A percentile compares a stretch with the other conserved stretches of the same genome.
phyloP scores from a whole-genome alignment of 2,113 vertebrate species.

The Pituophis catenifer region DNA sequence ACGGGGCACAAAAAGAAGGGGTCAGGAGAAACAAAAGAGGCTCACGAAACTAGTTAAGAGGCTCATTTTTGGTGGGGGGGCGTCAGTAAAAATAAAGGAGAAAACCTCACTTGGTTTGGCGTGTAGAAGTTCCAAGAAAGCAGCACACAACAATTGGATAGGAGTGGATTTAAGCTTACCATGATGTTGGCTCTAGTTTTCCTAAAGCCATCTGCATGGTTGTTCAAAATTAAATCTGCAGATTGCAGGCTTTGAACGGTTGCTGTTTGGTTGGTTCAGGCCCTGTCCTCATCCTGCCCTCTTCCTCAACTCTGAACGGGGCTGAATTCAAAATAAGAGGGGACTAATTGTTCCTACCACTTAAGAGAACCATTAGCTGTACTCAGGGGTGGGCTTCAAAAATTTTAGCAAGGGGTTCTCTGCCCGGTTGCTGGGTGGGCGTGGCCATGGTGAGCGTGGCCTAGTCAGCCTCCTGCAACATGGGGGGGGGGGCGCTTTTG shows the following conservation, averaged over 20 bases:
- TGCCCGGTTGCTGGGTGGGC: too few species aligned
- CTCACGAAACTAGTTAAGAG: not conserved
- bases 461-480: too few species aligned
- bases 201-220: not conserved
- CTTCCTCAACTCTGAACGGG: not conserved
- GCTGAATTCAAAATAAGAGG: not conserved
- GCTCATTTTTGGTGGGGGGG: not conserved
- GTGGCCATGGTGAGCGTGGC: too few species aligned
- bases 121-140: not conserved
- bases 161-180: not conserved
- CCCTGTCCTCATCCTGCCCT: not conserved
- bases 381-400: too few species aligned
- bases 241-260: not conserved
- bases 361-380: not conserved
- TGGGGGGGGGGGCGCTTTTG: too few species aligned
- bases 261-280: not conserved
- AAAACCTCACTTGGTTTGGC: not conserved
- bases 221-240: not conserved
- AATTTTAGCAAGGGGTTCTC: too few species aligned
- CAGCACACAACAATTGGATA: not conserved
- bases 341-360: not conserved
- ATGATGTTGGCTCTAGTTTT: not conserved
- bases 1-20: not conserved
- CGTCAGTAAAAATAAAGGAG: not conserved
- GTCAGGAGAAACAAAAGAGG: not conserved